Evolutionary conservation across 2,113 vertebrate genomes (phyloP).

Genomic region (Tyrannus savana): DNA sequence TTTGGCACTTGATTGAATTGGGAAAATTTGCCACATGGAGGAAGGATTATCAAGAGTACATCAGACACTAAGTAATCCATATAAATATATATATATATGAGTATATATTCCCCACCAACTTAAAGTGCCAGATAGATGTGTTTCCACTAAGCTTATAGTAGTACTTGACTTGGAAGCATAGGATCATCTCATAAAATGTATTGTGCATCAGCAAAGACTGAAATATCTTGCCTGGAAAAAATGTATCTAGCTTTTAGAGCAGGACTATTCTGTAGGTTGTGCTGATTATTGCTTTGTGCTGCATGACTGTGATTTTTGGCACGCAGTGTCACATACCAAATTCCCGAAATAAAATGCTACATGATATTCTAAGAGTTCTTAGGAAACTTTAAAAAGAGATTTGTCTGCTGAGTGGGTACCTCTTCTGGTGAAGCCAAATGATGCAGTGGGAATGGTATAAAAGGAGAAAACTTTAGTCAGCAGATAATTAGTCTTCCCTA

Average conservation of each 20-base stretch:
- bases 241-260: not conserved
- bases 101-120: no score
- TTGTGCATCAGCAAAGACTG: not conserved
- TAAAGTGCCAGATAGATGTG: not conserved
- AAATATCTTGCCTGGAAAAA: constrained; percentile 46
- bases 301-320: constrained; percentile 78
- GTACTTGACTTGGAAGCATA: constrained; percentile 9
- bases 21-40: not conserved
- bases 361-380: constrained; percentile 68
- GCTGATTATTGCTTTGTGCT: constrained; percentile 77
- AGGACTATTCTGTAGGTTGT: constrained; percentile 70
- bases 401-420: constrained; percentile 30
- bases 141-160: not conserved
- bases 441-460: constrained; percentile 47
- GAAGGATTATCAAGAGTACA: not conserved
- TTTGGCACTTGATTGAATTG: not conserved
- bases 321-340: constrained; percentile 64
- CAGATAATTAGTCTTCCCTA: constrained; percentile 51
- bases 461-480: constrained; percentile 30
- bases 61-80: not conserved
- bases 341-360: constrained; percentile 77
- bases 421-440: constrained; percentile 58
- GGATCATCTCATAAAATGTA: constrained; percentile 19
- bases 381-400: constrained; percentile 76
- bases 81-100: no score